Conservation (phyloP, 2,113 vertebrate genomes). For the Amphiprion percula region DNA sequence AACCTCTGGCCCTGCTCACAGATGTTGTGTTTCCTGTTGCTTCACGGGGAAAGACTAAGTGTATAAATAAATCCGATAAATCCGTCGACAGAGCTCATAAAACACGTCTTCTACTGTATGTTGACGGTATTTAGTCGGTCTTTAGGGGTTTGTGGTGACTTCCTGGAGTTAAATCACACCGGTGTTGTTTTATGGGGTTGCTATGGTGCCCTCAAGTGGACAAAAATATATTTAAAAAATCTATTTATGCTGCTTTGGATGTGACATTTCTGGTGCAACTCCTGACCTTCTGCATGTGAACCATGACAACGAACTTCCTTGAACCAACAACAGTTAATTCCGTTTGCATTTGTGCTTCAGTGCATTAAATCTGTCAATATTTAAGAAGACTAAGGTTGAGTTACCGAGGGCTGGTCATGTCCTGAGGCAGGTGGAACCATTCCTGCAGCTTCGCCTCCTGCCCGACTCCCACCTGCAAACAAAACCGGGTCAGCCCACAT, state of each 20-base stretch:
- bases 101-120: too few species aligned
- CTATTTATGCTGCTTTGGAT: neutral
- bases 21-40: too few species aligned
- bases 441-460: conserved; percentile 95
- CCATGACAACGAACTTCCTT: neutral
- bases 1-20: too few species aligned
- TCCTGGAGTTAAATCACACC: too few species aligned
- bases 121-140: too few species aligned
- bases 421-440: conserved; percentile 95
- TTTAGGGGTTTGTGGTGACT: too few species aligned
- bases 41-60: too few species aligned
- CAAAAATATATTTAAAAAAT: conserved; percentile 5
- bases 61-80: too few species aligned
- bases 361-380: neutral
- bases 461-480: conserved; percentile 90
- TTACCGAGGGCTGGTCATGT: conserved; percentile 96
- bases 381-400: neutral
- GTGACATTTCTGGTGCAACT: neutral
- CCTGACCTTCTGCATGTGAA: neutral
- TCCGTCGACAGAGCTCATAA: too few species aligned
- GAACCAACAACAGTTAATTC: neutral
- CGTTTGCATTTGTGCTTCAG: neutral
- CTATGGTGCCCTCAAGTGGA: neutral
- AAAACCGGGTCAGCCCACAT: neutral
- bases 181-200: neutral